Percentiles rank a stretch among this genome's conserved stretches.
Evolutionary conservation across 2,888 invertebrate species (phyloP).

Genomic region (Dorcus hopei): DNA sequence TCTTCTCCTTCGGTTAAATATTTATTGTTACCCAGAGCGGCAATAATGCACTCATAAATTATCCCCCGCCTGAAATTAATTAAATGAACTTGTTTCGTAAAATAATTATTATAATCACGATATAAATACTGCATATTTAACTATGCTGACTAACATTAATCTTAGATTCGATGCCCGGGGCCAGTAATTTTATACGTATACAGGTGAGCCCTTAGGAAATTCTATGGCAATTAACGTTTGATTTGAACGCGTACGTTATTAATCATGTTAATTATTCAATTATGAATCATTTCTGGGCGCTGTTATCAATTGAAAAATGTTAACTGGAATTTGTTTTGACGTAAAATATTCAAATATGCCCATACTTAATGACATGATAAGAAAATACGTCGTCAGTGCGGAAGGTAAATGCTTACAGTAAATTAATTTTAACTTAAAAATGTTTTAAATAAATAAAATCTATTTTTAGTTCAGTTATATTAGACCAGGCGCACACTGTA

Average conservation of each 20-base stretch:
- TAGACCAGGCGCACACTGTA: too few species aligned
- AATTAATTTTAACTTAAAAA: too few species aligned
- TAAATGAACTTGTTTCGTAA: slow-evolving; percentile 1
- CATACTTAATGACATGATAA: too few species aligned
- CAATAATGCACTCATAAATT: neutral
- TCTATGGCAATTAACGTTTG: slow-evolving; percentile 8
- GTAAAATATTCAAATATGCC: too few species aligned
- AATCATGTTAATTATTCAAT: slow-evolving; percentile 9
- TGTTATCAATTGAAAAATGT: too few species aligned
- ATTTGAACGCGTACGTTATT: slow-evolving; percentile 4
- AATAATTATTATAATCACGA: slow-evolving; percentile 11
- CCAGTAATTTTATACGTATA: slow-evolving; percentile 2
- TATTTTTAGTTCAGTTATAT: too few species aligned
- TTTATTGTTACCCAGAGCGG: neutral
- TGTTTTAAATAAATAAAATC: too few species aligned
- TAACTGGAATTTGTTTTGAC: too few species aligned
- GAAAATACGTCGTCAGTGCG: too few species aligned
- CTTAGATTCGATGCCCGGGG: slow-evolving; percentile 6
- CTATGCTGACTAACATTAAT: slow-evolving; percentile 9
- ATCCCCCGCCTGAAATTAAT: neutral
- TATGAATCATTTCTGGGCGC: too few species aligned
- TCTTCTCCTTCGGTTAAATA: too few species aligned
- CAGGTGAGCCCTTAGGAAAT: slow-evolving; percentile 4
- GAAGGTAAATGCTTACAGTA: too few species aligned
- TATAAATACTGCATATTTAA: slow-evolving; percentile 13